Base-by-base conservation (phyloP, 2,113 vertebrate genomes). In the Deroptyus accipitrinus region DNA sequence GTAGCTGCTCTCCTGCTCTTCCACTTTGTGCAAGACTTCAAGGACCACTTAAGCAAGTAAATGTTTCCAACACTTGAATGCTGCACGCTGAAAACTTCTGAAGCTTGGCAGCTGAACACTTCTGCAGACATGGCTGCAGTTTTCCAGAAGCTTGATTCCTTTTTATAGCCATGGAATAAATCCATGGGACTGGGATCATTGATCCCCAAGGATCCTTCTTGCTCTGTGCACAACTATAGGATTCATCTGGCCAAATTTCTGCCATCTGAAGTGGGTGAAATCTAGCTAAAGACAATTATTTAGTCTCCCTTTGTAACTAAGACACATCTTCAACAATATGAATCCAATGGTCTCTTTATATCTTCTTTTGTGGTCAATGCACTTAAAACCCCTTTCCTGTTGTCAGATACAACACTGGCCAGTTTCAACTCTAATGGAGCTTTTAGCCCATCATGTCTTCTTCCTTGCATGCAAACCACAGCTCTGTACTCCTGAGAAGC, bases 341-440 rank as follows among this genome's bases (percentile, higher is more conserved):
- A 5, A 1, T 16, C 10, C 22, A 62, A 5, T 23, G 20, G 39
- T 81, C 64, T 55, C 61, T 66, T 69, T 31, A 55, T 20, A 55
- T 7, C n/a, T 76, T 30, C 33, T 31, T 30, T 67, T 70, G 19
- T 3, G 37, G 46, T 12, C 51, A 15, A 63, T 0, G 0, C 5
- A 35, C 14, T 79, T 57, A 5, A 6, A 68, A 90, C 81, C 42
- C 10, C 35, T 11, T 11, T 79, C 33, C 55, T n/a, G 14, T 19
- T 80, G 17, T 17, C 41, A 83, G 41, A 48, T 12, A 69, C 8
- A 70, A n/a, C 33, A 79, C 22, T 27, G n/a, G 17, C 11, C 23
- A 83, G 14, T 52, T 84, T 55, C 9, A 4, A 14, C 39, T 68
- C 42, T 27, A 64, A 64, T 0, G n/a, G 35, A 88, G 30, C 35